Base-by-base conservation (phyloP, 2,888 invertebrate species). In the Melinopterus prodromus region DNA sequence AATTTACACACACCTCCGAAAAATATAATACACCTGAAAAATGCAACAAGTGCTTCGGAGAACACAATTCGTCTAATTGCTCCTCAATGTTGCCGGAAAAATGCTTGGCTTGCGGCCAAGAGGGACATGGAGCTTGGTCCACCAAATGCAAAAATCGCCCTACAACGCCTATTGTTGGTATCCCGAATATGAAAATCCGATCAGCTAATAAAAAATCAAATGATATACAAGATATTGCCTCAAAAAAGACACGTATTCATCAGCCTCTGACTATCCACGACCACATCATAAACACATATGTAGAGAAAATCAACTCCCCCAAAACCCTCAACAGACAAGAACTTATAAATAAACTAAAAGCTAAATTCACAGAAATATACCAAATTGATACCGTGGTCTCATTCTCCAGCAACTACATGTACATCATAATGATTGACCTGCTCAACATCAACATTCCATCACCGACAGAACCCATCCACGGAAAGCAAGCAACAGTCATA, bases 381-480 rank as follows among this genome's bases (percentile, higher is more conserved):
- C 4, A 35, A 0, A 70, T 79, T 12, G 77, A 79, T 16, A 77
- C 79, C 2, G 15, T 71, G 26, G 36, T 77, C n/a, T 70, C 53
- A 12, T 79, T 79, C 69, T 77, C 79, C 6, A 71, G 77, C 7
- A 77, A 72, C 37, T 53, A 76, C 26, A 71, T 79, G 69, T 79
- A 77, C 36, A 77, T 79, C 69, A 69, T 77, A n/a, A 79, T 79
- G 71, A 38, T 77, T 12, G 71, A 79, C 71, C 38, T 79, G 5
- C 26, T 16, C 26, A 72, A 72, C 26, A 14, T 26, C 72, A 72
- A 15, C 6, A 7, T 26, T 6, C 15, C 26, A 15, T 72, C 72
- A 72, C 72, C 72, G 5, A 72, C 72, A 72, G 72, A 72, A 26
- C 72, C 72, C 14, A 72, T 12, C 6, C 26, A 16, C 12, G 72